Conservation (phyloP, 1,140 invertebrate genomes). For the Caenorhabditis tropicalis region DNA sequence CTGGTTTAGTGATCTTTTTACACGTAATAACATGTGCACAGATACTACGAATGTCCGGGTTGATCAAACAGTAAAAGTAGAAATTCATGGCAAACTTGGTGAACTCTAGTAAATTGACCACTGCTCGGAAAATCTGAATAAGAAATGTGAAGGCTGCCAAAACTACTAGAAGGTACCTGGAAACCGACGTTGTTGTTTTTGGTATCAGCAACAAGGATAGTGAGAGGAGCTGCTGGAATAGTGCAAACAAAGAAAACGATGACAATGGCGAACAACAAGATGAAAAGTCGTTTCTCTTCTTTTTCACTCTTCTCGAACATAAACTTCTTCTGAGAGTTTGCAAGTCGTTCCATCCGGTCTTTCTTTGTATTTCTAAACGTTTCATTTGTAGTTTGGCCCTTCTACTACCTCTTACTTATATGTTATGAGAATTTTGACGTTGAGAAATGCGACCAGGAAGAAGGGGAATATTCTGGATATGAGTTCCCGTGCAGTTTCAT, state of each 20-base stretch:
- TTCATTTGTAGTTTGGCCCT: not conserved
- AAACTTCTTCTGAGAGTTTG: conserved; percentile 63
- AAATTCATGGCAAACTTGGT: conserved; percentile 72
- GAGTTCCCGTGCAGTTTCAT: conserved; percentile 69
- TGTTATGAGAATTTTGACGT: conserved; percentile 67
- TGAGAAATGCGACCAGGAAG: conserved; percentile 69
- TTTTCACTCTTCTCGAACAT: conserved; percentile 68
- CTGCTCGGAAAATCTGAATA: conserved; percentile 68
- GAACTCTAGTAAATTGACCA: conserved; percentile 69
- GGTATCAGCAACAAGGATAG: conserved; percentile 68
- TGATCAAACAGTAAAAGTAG: conserved; percentile 72
- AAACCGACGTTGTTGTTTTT: conserved; percentile 66
- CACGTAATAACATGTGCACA: conserved; percentile 57
- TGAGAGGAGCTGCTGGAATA: conserved; percentile 70
- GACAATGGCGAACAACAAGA: conserved; percentile 69
- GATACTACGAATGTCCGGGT: conserved; percentile 64
- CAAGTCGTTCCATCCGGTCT: conserved; percentile 64
- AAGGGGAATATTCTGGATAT: conserved; percentile 71
- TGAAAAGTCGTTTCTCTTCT: conserved; percentile 70
- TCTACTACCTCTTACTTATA: conserved; percentile 55
- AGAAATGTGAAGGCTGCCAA: not conserved
- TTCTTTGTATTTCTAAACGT: conserved; percentile 63
- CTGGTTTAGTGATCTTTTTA: conserved; percentile 53
- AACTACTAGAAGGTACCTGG: conserved; percentile 55
- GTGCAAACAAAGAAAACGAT: conserved; percentile 71